Base-by-base conservation (phyloP, 2,797 vertebrate species). In the Gallirallus australis region DNA sequence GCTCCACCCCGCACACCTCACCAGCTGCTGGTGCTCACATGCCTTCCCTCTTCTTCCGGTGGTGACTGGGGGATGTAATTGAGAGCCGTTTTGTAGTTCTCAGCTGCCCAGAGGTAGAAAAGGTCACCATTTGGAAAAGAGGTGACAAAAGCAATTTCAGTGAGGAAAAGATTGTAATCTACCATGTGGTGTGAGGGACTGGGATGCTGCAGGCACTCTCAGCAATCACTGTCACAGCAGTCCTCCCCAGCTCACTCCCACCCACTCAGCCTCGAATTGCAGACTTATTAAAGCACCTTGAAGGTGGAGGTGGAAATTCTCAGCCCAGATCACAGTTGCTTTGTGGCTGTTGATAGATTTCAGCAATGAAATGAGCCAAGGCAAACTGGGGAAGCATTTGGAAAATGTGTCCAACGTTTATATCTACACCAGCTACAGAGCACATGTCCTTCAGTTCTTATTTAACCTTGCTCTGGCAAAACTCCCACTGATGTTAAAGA, bases 101-200 rank as follows among this genome's bases (percentile, higher is more conserved):
- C 57, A 73, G 89, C 75, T 82, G 83, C 89, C 85, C 52, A 88
- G 86, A 95, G 92, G 90, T 86, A 92, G 61, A 78, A 97, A 94
- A 94, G 95, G 84, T 97, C 96, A 94, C 71, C 61, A 82, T 93
- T 96, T 93, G 85, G 89, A 86, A 89, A 94, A 94, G 90, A 97
- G 94, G 96, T 90, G 95, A 96, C 96, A 97, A 95, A 97, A 97
- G 93, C 95, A 96, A 94, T 96, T 97, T 98, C 92, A 95, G n/a
- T 2, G 86, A 97, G 86, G 86, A 82, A 88, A 95, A 94, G 92
- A 93, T 92, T 95, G 82, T 84, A 97, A 97, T 95, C 96, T 94
- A 94, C 61, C 4, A 13, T 70, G 88, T 76, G 93, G 90, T 54
- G 59, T 82, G 93, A 87, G 80, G 90, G 83, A 93, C 88, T 75